A percentile compares a stretch with the other conserved stretches of the same genome.
These are phyloP conservation scores for Collichthys lucidus DNA, from an alignment of 2,113 vertebrate species.

Conservation along the genomic window DNA sequence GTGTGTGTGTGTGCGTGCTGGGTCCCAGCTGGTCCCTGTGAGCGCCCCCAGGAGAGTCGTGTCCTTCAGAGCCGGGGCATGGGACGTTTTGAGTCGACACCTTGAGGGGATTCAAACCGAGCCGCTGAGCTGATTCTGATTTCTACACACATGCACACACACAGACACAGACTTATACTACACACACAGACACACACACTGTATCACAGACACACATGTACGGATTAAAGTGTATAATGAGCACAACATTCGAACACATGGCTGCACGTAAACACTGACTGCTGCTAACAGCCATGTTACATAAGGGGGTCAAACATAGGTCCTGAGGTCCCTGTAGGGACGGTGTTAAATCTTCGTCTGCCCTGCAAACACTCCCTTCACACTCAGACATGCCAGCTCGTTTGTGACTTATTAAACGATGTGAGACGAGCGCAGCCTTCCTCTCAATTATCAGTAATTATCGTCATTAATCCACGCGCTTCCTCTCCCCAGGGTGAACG, in stretches of 20 bases:
- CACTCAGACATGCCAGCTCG: neutral
- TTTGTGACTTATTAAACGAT: neutral
- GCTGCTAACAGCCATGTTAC: neutral
- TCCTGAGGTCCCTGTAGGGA: too few relatives aligned
- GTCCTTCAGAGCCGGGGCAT: constrained; percentile 58
- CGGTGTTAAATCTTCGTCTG: too few relatives aligned
- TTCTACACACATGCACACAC: constrained; percentile 5
- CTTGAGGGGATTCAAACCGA: constrained; percentile 44
- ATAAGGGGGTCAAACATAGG: too few relatives aligned
- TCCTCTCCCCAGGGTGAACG: constrained; percentile 89
- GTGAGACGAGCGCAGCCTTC: neutral
- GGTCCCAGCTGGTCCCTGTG: constrained; percentile 71
- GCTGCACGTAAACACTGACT: neutral
- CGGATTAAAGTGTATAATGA: neutral
- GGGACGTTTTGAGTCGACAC: constrained; percentile 48
- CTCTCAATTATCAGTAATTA: neutral
- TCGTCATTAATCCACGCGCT: neutral
- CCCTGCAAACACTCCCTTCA: too few relatives aligned
- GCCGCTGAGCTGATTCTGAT: constrained; percentile 26
- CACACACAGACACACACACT: neutral
- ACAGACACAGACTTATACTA: neutral
- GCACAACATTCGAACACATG: neutral
- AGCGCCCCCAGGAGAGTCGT: constrained; percentile 58
- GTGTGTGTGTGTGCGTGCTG: constrained; percentile 17
- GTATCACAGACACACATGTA: neutral